Base-by-base conservation (phyloP, 2,888 invertebrate genomes). In the Agonopterix heracliana region DNA sequence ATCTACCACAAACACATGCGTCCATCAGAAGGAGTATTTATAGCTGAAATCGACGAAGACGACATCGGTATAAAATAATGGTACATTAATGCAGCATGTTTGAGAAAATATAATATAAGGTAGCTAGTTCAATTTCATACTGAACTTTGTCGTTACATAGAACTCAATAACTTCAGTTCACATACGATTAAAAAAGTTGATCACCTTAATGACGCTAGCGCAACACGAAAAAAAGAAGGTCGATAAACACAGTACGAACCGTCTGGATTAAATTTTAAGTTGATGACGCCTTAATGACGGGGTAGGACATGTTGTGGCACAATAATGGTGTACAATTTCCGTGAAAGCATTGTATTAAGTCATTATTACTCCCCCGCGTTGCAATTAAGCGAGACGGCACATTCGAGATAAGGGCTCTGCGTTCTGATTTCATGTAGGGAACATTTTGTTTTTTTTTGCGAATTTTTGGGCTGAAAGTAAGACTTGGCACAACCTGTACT, bases 301-400 rank as follows among this genome's bases (percentile, higher is more conserved):
- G 66, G 64, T 68, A 74, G 70, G 49, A 74, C 71, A 74, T 63
- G 63, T 64, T 63, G 63, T 57, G 56, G 68, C 58, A 49, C 68
- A 59, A 64, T 78, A 78, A 79, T 78, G 66, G 71, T 61, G 59
- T 58, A 72, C 69, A 80, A 78, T 81, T 78, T 78, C 73, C 71
- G 61, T 74, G 70, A 78, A 80, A 81, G 76, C 74, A 71, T 77
- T 78, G 71, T 79, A 84, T 85, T 80, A 79, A 84, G 82, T 74
- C 80, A 81, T 82, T 26, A 26, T 7, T 81, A 81, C 66, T 58
- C 59, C 57, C 58, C 54, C 59, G 54, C 59, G 57, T 60, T 61
- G 62, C 66, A 77, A 73, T 78, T 68, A 68, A 62, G 52, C 52
- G 55, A 57, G 66, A 57, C 57, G 55, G 55, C 56, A 55, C 51